Percentiles rank a stretch among this genome's conserved stretches.
Conservation (phyloP, 1,140 invertebrate genomes). For the Daktulosphaira vitifoliae region DNA sequence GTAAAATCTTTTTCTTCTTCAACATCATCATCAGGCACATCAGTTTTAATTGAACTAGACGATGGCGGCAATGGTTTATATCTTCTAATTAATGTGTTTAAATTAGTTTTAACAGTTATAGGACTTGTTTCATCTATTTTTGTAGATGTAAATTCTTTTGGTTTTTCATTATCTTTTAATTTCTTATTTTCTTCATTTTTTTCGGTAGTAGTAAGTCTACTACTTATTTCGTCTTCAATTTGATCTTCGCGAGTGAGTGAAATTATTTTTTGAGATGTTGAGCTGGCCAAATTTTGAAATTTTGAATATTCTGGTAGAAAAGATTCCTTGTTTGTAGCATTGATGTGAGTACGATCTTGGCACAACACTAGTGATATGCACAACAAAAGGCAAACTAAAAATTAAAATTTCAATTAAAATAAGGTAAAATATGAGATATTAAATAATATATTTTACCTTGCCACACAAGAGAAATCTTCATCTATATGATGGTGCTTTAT, state of each 20-base stretch:
- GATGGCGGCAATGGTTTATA: background rate
- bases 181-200: constrained; percentile 2
- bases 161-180: background rate
- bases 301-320: background rate
- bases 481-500: background rate
- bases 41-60: background rate
- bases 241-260: background rate
- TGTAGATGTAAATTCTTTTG: background rate
- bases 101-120: background rate
- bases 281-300: background rate
- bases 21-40: background rate
- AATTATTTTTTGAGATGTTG: background rate
- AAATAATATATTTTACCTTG: constrained; percentile 9
- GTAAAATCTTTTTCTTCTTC: background rate
- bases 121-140: background rate
- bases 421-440: background rate
- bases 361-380: constrained; percentile 15
- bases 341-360: constrained; percentile 9
- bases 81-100: background rate
- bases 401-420: background rate
- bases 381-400: constrained; percentile 20
- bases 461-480: constrained; percentile 13
- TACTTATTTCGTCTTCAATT: constrained; percentile 18
- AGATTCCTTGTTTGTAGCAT: background rate
- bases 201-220: background rate